Conservation (phyloP, 2,888 invertebrate genomes). For the Caenorhabditis virilis region DNA sequence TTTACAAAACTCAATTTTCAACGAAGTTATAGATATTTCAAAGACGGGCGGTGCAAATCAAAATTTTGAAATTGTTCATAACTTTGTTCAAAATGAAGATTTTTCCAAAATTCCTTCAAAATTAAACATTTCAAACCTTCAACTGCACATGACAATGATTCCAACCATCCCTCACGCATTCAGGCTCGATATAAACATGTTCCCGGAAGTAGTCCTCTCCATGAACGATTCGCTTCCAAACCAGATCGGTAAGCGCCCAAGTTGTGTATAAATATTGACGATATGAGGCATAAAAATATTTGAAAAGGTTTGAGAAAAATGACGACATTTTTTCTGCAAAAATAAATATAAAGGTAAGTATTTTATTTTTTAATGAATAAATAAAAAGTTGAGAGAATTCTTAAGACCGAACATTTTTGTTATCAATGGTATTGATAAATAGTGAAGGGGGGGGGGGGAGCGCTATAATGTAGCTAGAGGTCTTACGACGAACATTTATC, state of each 20-base stretch:
- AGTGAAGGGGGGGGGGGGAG: no score
- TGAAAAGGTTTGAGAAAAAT: no score
- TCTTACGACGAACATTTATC: no score
- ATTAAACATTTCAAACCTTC: conserved; percentile 5
- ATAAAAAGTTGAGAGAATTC: no score
- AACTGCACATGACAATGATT: conserved; percentile 36
- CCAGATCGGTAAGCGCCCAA: conserved; percentile 12
- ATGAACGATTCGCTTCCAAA: conserved; percentile 24
- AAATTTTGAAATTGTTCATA: not conserved
- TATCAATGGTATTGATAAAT: no score
- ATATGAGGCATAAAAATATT: conserved; percentile 1
- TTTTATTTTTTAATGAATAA: no score
- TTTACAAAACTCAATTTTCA: no score
- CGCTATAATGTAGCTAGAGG: no score
- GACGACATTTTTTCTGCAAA: no score
- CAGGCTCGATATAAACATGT: conserved; percentile 18
- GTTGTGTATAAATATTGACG: conserved; percentile 25
- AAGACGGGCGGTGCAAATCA: not conserved
- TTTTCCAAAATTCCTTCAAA: not conserved
- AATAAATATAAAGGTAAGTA: no score
- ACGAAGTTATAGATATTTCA: not conserved
- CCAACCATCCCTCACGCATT: conserved; percentile 24
- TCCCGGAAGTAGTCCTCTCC: conserved; percentile 17
- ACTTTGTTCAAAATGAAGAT: not conserved
- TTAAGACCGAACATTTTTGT: no score